Base-by-base conservation (phyloP, 2,113 vertebrate genomes). In the Ciconia maguari region DNA sequence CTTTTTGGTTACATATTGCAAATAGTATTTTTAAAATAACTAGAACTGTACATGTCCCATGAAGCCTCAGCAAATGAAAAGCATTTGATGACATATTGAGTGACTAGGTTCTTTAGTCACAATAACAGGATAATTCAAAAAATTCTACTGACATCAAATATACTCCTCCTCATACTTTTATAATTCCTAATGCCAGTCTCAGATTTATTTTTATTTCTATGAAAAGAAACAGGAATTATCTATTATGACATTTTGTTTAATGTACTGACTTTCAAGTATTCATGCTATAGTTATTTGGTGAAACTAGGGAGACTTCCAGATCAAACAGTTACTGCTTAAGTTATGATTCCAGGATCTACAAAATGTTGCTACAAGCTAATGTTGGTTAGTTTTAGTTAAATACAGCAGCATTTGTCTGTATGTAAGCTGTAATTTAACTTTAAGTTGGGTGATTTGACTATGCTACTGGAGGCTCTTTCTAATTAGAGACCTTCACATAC, bases 361-460 rank as follows among this genome's bases (percentile, higher is more conserved):
- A 91, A 96, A 96, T 91, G 83, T 91, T 96, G 94, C 61, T 51
- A 60, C 64, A 79, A 77, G 90, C 65, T 95, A 65, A 95, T 55
- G 81, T 97, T 96, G 94, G 77, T 94, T 97, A 87, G 85, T 80
- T 97, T 85, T 61, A 81, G 95, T 96, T 97, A 96, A 97, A 96
- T 68, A 60, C 80, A 95, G 72, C 85, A 83, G 81, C 60, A 85
- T 97, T 98, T 95, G 83, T 80, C 87, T 95, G 83, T 93, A 69
- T 55, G 51, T 93, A 93, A 96, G 62, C 52, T 92, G 71, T 92
- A 93, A 97, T 97, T 95, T 97, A 95, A 68, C 92, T 96, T 82
- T 85, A 89, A 69, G 64, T 90, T 96, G 46, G 96, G 54, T 94
- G 94, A 94, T 95, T 96, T 96, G 89, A 96, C 83, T 87, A 13